These are phyloP conservation scores for Pantherophis alleghaniensis DNA, from an alignment of 2,797 vertebrate species.

Conservation along the genomic window DNA sequence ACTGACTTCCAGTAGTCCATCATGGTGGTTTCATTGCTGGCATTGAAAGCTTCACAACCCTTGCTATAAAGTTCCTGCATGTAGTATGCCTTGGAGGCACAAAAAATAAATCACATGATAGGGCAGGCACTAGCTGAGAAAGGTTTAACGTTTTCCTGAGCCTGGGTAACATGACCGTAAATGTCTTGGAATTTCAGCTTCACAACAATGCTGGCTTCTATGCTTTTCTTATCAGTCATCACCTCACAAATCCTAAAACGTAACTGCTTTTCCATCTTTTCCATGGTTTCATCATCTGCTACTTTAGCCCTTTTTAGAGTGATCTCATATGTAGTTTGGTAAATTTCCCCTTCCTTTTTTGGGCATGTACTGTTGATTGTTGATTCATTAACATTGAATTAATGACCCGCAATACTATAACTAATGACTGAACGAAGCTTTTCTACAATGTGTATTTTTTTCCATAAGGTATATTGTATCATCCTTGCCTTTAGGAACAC, in stretches of 20 bases:
- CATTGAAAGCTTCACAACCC: background rate
- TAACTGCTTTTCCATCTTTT: background rate
- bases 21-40: background rate
- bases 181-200: background rate
- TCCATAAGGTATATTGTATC: background rate
- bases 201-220: background rate
- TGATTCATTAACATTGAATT: background rate
- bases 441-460: background rate
- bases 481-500: background rate
- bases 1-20: background rate
- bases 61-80: background rate
- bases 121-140: background rate
- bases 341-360: background rate
- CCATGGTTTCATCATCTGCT: background rate
- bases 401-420: background rate
- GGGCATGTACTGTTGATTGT: background rate
- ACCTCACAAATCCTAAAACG: background rate
- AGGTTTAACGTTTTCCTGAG: background rate
- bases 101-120: background rate
- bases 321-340: background rate
- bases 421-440: background rate
- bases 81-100: background rate
- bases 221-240: background rate
- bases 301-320: background rate
- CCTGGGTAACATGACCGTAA: background rate